Base-by-base conservation (phyloP, 1,140 invertebrate species). In the Drosophila subobscura region DNA sequence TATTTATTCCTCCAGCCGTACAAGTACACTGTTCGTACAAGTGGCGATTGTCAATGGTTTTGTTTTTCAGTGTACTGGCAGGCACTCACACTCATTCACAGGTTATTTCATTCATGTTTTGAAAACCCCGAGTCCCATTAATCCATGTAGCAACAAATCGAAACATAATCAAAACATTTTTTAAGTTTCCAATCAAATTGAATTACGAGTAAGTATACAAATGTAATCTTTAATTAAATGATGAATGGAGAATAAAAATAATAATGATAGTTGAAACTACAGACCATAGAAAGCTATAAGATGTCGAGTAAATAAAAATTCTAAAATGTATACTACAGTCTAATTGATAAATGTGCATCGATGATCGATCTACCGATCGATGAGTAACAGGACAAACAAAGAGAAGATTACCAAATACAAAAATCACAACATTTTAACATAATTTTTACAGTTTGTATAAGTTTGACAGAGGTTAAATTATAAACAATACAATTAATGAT, bases 111-210 rank as follows among this genome's bases (percentile, higher is more conserved):
- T 49, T 70, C 23, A 70, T 70, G 47, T 54, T 57, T 50, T 45
- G 37, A 10, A 12, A 20, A 23, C 44, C 44, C 22, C 20, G 54
- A 53, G 41, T n/a, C 25, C 57, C 77, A 79, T 72, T 78, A 57
- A 71, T 75, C 65, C 57, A 59, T 63, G 25, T 67, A 75, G 42
- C 60, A 71, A 89, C 76, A 65, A 76, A 88, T 89, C 84, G 84
- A 89, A 89, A 88, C 84, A 88, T 88, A 88, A 88, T 88, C 78
- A 89, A 88, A 81, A 86, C 74, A 88, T 78, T 83, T 73, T 86
- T 86, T 86, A 86, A 83, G 83, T 86, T 86, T 86, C 83, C 78
- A 88, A 88, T 72, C 76, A 73, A 86, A 79, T 88, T 76, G 64
- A 89, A 83, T 72, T 78, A 76, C 60, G 70, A 45, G 8, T 29